Evolutionary conservation across 2,797 vertebrate genomes (phyloP).

Genomic region (Onychomys leucogaster): DNA sequence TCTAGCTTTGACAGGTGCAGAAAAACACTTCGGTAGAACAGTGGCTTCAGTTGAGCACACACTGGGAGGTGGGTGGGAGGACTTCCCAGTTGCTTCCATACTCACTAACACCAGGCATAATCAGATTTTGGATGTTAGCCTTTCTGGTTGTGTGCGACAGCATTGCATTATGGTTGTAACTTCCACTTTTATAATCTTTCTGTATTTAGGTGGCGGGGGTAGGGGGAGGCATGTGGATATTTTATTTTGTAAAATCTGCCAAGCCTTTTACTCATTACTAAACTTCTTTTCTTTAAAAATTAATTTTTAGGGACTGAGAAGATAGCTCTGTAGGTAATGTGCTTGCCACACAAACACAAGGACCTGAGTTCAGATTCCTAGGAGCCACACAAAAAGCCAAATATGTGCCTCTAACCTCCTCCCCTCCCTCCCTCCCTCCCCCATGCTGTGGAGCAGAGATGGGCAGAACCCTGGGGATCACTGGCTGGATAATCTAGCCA

Average conservation of each 20-base stretch:
- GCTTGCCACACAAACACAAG: background rate
- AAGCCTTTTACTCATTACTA: background rate
- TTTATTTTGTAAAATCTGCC: background rate
- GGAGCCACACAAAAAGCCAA: background rate
- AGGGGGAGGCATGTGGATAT: background rate
- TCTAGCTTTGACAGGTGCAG: background rate
- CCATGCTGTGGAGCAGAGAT: background rate
- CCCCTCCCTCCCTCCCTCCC: too few species aligned
- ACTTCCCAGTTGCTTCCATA: background rate
- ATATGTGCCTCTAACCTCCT: background rate
- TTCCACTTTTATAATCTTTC: background rate
- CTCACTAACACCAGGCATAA: background rate
- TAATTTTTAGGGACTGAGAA: background rate
- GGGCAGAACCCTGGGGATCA: too few species aligned
- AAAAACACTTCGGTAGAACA: background rate
- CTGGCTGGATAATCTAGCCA: background rate
- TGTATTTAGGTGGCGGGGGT: too few species aligned
- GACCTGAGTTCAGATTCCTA: background rate
- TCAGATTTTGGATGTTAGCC: background rate
- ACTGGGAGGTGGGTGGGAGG: background rate
- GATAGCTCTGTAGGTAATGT: too few species aligned
- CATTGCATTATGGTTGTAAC: background rate
- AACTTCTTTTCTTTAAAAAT: background rate
- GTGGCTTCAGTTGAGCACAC: background rate
- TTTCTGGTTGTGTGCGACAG: background rate